phyloP scores from a whole-genome alignment of 2,113 vertebrate genomes.

The Microcebus jonahi region DNA sequence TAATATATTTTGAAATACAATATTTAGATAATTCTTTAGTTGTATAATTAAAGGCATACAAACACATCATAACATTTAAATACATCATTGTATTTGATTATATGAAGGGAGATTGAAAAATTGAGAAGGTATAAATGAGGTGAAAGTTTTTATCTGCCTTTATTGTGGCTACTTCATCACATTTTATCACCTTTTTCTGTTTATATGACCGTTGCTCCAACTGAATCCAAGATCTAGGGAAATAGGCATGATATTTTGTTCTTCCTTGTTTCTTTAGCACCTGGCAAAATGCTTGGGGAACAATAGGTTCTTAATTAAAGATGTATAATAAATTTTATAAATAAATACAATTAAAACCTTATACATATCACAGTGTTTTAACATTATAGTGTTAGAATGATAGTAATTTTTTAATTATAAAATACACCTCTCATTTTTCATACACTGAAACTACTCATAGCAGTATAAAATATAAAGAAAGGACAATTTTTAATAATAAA shows the following conservation, averaged over 20 bases:
- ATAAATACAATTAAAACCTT: not conserved
- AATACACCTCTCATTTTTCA: not conserved
- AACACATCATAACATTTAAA: not conserved
- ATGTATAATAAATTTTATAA: not conserved
- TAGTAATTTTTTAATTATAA: not conserved
- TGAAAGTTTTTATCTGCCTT: not conserved
- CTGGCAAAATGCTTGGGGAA: not conserved
- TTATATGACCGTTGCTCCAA: not conserved
- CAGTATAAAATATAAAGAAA: slow-evolving; percentile 14
- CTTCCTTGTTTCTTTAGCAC: not conserved
- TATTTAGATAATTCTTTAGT: not conserved
- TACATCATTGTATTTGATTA: not conserved
- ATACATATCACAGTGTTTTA: not conserved
- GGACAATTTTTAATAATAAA: not conserved
- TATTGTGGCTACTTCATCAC: not conserved
- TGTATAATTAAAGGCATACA: not conserved
- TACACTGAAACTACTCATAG: not conserved
- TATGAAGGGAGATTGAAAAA: not conserved
- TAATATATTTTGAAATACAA: not conserved
- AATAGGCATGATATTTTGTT: not conserved
- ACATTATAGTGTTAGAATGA: not conserved
- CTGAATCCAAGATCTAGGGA: not conserved
- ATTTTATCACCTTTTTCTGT: not conserved
- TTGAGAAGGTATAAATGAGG: not conserved
- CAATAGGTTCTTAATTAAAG: slow-evolving; percentile 15